phyloP scores from a whole-genome alignment of 37 sponge, comb jelly and placozoan species.

The Eunapius fragilis region DNA sequence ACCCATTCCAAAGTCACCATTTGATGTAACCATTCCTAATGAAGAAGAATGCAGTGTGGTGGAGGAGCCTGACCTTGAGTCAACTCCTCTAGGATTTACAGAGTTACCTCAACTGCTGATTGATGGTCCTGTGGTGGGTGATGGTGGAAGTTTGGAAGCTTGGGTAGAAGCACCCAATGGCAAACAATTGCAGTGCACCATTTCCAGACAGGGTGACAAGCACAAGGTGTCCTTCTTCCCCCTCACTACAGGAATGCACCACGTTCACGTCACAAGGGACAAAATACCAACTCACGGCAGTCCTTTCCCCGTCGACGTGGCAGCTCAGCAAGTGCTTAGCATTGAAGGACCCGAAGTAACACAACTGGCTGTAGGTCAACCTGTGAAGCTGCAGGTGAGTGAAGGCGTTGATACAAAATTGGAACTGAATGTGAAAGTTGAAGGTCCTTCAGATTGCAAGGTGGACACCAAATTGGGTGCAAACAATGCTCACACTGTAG shows the following conservation, averaged over 20 bases:
- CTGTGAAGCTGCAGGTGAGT: constrained; percentile 41
- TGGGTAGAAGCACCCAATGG: constrained; percentile 27
- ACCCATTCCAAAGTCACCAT: constrained; percentile 68
- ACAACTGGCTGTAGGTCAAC: constrained; percentile 40
- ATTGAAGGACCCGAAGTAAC: constrained; percentile 76
- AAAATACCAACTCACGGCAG: constrained; percentile 56
- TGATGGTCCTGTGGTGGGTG: constrained; percentile 50
- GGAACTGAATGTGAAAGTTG: constrained; percentile 53
- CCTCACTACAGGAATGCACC: constrained; percentile 57
- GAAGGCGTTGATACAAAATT: constrained; percentile 47
- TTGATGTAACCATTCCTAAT: constrained; percentile 31
- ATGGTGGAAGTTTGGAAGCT: constrained; percentile 75
- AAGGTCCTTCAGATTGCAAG: constrained; percentile 58
- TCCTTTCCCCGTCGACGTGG: constrained; percentile 78
- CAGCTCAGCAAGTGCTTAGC: constrained; percentile 61
- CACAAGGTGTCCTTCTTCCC: constrained; percentile 61
- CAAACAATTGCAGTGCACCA: not conserved
- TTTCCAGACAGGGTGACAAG: constrained; percentile 46
- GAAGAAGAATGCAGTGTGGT: not conserved
- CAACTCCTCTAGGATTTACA: too few species aligned
- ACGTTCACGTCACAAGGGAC: constrained; percentile 67
- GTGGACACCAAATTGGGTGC: constrained; percentile 2
- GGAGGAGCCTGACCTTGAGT: too few species aligned
- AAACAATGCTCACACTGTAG: constrained; percentile 58
- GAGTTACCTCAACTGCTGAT: constrained; percentile 14